Evolutionary conservation across 2,113 vertebrate genomes (phyloP), one percentile per base, ranked within the genome.

Genomic region (Phaetusa simplex): DNA sequence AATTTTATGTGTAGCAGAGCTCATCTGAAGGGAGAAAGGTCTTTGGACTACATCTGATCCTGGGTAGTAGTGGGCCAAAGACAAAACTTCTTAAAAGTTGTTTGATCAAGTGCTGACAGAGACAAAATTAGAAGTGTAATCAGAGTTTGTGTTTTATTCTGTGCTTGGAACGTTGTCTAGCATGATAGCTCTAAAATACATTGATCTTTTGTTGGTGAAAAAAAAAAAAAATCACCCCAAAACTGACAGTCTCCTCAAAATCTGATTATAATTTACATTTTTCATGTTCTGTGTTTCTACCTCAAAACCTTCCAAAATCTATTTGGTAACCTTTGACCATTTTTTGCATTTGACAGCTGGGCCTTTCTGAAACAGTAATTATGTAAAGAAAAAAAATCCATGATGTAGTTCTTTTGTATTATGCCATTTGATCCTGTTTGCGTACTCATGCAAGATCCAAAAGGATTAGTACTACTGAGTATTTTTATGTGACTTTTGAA

Each of bases 141-240:
- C 79, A 22, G 29, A 53, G 30, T 34, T 58, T 49, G 11, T 84
- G 12, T 40, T 74, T 90, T 50, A 49, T 53, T 92, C 71, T 82
- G 29, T 88, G 34, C 66, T 72, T 90, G 74, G 20, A 76, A 45
- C 32, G 66, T 78, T 30, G 30, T 61, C 30, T 43, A 71, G 22
- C 18, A 3, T 42, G 50, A 26, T 62, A 76, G 7, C 56, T 82
- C 5, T 82, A 59, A 79, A 88, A 82, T 74, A 20, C 8, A 5
- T 74, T 24, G 34, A 50, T 58, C 61, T 49, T 81, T 58, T 78
- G 52, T 7, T 32, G 8, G 27, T 9, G 8, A 18, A 22, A 34
- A 34, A 34, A 22, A 58, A 14, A 1, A 5, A 29, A 36, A 45
- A 8, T 8, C 38, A 38, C 2, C 1, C 4, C 10, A 6, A 56